Conservation (phyloP, 2,888 invertebrate genomes). For the Drosophila borborema region DNA sequence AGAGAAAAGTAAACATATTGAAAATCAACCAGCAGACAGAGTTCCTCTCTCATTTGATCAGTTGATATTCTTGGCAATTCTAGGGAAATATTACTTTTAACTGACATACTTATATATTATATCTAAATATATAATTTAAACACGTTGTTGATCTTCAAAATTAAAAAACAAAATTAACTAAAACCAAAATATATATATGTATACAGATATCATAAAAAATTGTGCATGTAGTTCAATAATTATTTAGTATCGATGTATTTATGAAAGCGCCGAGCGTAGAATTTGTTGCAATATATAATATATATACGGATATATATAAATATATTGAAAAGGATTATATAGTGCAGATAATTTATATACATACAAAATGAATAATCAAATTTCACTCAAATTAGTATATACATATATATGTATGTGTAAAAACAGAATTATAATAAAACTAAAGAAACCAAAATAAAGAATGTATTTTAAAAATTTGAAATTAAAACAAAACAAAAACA, state of each 20-base stretch:
- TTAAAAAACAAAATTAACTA: background rate
- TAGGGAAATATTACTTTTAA: slow-evolving; percentile 35
- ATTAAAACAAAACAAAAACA: slow-evolving; percentile 14
- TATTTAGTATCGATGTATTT: slow-evolving; percentile 43
- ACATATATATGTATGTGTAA: slow-evolving; percentile 39
- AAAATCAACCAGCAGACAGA: background rate
- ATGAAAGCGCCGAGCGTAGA: slow-evolving; percentile 46
- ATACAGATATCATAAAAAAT: slow-evolving; percentile 19
- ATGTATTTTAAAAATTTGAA: slow-evolving; percentile 76
- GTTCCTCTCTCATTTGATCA: slow-evolving; percentile 4
- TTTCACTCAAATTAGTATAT: slow-evolving; percentile 70
- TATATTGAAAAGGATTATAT: slow-evolving; percentile 9
- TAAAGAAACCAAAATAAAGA: slow-evolving; percentile 43
- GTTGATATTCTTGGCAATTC: slow-evolving; percentile 20
- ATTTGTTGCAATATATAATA: slow-evolving; percentile 53
- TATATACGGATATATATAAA: slow-evolving; percentile 19
- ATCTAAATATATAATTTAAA: slow-evolving; percentile 25
- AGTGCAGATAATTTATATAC: slow-evolving; percentile 40
- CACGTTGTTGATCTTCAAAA: slow-evolving; percentile 27
- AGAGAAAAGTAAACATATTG: background rate
- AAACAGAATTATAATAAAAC: slow-evolving; percentile 45
- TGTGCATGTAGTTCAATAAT: slow-evolving; percentile 43
- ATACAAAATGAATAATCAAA: slow-evolving; percentile 57
- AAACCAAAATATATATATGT: background rate
- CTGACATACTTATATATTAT: slow-evolving; percentile 14